Evolutionary conservation across 2,797 vertebrate genomes (phyloP), one percentile per base, ranked within the genome.

Genomic region (Sebastes diaconus): DNA sequence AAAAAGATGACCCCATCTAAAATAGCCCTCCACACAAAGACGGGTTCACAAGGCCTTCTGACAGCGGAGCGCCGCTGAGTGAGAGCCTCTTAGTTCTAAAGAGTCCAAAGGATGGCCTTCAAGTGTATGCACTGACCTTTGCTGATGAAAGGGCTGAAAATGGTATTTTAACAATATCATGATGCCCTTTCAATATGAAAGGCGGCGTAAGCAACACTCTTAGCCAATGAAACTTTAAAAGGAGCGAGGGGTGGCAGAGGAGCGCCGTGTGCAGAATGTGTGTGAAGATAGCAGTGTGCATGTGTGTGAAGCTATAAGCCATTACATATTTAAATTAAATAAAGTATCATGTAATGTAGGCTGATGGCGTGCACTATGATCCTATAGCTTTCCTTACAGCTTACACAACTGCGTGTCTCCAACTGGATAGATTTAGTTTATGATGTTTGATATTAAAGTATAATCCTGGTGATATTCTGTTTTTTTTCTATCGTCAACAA

Each of bases 131-230:
- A 86, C 87, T 95, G 95, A 95, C 95, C 95, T 96, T 96, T 95
- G 77, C 91, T 94, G 95, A 95, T 95, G 95, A 96, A 96, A 95
- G 94, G 72, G 25, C 70, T 69, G 77, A 93, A 95, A 96, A 92
- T 95, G 92, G 88, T 95, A 95, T 95, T 95, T 95, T 94, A 96
- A 95, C 95, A 95, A 95, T 95, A 95, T 95, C 91, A 83, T 61
- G 92, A 94, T 95, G 95, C 91, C 94, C 95, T 96, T 96, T 96
- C 87, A 84, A 88, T 91, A 94, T 94, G 93, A 95, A 95, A 96
- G 92, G 90, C 74, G 36, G 90, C 83, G 79, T 88, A 91, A 92
- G 84, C 83, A 92, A 87, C 84, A 76, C 87, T 92, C 81, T 93
- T 77, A 88, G 87, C 90, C 91, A 84, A 86, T 73, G 79, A 69